Base-by-base conservation (phyloP, 2,888 invertebrate genomes). In the Habrosyne pyritoides region DNA sequence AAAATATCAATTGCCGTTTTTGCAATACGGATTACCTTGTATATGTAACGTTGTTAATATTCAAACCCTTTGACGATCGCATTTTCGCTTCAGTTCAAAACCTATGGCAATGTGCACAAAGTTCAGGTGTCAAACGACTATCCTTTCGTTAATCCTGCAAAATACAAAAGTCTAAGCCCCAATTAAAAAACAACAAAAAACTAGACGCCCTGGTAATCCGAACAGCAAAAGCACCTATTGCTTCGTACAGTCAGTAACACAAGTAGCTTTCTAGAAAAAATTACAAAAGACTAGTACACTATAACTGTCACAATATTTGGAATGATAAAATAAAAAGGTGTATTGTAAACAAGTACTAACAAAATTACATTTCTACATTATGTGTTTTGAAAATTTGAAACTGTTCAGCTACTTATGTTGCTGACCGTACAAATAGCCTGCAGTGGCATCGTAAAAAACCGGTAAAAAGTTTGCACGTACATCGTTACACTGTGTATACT, bases 141-240 rank as follows among this genome's bases (percentile, higher is more conserved):
- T 53, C 47, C 59, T 53, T 61, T 62, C 56, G 67, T 57, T 66
- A 64, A 69, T 66, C 70, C 55, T 47, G 12, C 21, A 48, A 26
- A 50, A 47, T 36, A 47, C 55, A 36, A 53, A 61, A 64, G 56
- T 42, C 52, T 46, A 53, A 42, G 49, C 53, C 54, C 53, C 8
- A 50, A 52, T 33, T 63, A 55, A 60, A 28, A 28, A 30, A 28
- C 28, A 30, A 47, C 21, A 47, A 47, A 50, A 14, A 28, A 18
- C 28, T 3, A 18, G 14, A 18, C 28, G 30, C 18, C 4, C 18
- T 18, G 28, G 18, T 50, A 28, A 28, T 26, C 28, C 42, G 42
- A 18, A 42, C 42, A 18, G 8, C 14, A 8, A 42, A 3, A 42
- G 18, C 18, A 42, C n/a, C n/a, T n/a, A n/a, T n/a, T n/a, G n/a